Evolutionary conservation across 2,797 vertebrate genomes (phyloP), one percentile per base, ranked within the genome.

Genomic region (Centropyge bicolor): DNA sequence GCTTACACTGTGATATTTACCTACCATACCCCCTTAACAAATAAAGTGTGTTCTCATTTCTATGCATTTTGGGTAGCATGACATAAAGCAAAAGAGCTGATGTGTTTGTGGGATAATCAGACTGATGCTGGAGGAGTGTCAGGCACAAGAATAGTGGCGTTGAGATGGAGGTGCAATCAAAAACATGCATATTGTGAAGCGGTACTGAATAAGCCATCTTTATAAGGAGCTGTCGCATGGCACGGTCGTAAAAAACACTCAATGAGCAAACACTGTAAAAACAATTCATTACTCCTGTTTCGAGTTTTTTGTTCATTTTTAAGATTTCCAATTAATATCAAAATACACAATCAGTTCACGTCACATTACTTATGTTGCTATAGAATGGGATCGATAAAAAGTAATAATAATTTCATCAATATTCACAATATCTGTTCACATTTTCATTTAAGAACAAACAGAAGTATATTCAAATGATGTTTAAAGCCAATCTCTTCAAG

Each of bases 161-260:
- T 85, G 88, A 85, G 70, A 92, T 92, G 91, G 70, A 86, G 43
- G 76, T 90, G 91, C 77, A 70, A 86, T 90, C 68, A 77, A 35
- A 82, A 75, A 86, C 93, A 93, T 92, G 92, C 91, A 91, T 54
- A 76, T 61, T 70, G 73, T 89, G 80, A 81, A 70, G 84, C 17
- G 31, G 70, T 82, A 77, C 81, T 60, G 72, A 85, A 74, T 80
- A 87, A 89, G 81, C 74, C 78, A 61, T 88, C 82, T 89, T 83
- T 80, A 76, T 90, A 74, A 86, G 86, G 82, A 86, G 88, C 82
- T 85, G 81, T 81, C 6, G 38, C 68, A 74, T 84, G 78, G 67
- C 48, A 57, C 68, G 52, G 66, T 68, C 45, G 60, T 70, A 68
- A 57, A 57, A 81, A 74, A 60, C 57, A 59, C n/a, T 82, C 65